These are phyloP conservation scores for Triplophysa bombifrons DNA, from an alignment of 2,797 vertebrate genomes.

Conservation along the genomic window DNA sequence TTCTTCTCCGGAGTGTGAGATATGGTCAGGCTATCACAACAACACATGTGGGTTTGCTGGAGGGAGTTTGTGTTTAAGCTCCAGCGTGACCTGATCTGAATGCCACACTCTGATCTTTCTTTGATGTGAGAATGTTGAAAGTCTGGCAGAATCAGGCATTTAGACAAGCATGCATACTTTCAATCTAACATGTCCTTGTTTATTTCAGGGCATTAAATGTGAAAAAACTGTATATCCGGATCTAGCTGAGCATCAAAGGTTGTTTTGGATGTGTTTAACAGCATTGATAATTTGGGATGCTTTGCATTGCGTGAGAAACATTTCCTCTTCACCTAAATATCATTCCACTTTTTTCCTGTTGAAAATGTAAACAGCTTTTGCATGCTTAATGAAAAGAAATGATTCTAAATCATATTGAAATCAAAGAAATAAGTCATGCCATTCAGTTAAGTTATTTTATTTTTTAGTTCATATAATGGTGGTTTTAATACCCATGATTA, in stretches of 20 bases:
- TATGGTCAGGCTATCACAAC: slow-evolving; percentile 42
- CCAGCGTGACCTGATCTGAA: slow-evolving; percentile 45
- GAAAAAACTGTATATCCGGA: neutral
- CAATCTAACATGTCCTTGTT: slow-evolving; percentile 37
- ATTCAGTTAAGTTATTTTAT: too few species aligned
- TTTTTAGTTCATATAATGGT: too few species aligned
- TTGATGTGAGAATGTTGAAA: slow-evolving; percentile 43
- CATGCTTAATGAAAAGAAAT: neutral
- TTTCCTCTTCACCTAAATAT: neutral
- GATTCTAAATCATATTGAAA: neutral
- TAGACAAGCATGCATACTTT: slow-evolving; percentile 41
- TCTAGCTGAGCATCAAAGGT: slow-evolving; percentile 18
- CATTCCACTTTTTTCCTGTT: neutral
- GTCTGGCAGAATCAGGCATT: slow-evolving; percentile 45
- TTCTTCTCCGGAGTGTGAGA: slow-evolving; percentile 9
- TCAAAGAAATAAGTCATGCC: too few species aligned
- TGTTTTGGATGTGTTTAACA: slow-evolving; percentile 25
- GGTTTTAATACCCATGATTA: too few species aligned
- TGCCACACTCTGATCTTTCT: slow-evolving; percentile 42
- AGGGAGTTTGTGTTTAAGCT: slow-evolving; percentile 44
- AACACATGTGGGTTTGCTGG: slow-evolving; percentile 37
- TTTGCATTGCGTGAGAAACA: neutral
- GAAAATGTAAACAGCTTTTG: neutral
- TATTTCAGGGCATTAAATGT: slow-evolving; percentile 31
- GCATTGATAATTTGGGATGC: neutral